Base-by-base conservation (phyloP, 2,113 vertebrate genomes). In the Tamias sibiricus region DNA sequence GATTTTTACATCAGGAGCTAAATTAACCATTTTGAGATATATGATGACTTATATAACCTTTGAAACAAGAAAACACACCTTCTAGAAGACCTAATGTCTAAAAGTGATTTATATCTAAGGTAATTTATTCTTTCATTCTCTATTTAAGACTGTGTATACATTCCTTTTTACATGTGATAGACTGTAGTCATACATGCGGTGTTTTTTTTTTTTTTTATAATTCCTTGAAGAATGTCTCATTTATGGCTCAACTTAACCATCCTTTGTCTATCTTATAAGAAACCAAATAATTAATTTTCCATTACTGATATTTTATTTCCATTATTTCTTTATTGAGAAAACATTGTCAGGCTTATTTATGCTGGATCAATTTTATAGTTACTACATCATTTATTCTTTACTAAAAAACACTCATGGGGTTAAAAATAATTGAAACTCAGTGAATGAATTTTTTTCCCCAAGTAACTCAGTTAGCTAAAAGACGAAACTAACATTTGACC, bases 311-410 rank as follows among this genome's bases (percentile, higher is more conserved):
- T 79, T 82, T 96, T 24, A 81, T 90, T 95, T 62, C 7, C 49
- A 44, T 57, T 74, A 49, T 52, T 69, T 68, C 37, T 76, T 89
- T 68, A 83, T 64, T 69, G 57, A 57, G 24, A 66, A 87, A 90
- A 80, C 37, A 49, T 22, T 66, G 7, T 52, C 44, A 77, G 11
- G 20, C 3, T 59, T 91, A 44, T 35, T 59, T 91, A 44, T 35
- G 40, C 20, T 42, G 35, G 22, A 40, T 68, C 12, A 64, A 5
- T 74, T 89, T 79, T 85, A 26, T 32, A 44, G 26, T 7, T 66
- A 88, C 92, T 84, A 62, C 91, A 92, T 96, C 11, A 79, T 69
- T 75, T 96, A 62, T 57, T 93, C 59, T 81, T 97, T 74, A 62
- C 54, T 49, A 80, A 74, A 69, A 69, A 59, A 42, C 72, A 68